Evolutionary conservation across 2,797 vertebrate genomes (phyloP).

Genomic region (Craterocephalus amniculus): DNA sequence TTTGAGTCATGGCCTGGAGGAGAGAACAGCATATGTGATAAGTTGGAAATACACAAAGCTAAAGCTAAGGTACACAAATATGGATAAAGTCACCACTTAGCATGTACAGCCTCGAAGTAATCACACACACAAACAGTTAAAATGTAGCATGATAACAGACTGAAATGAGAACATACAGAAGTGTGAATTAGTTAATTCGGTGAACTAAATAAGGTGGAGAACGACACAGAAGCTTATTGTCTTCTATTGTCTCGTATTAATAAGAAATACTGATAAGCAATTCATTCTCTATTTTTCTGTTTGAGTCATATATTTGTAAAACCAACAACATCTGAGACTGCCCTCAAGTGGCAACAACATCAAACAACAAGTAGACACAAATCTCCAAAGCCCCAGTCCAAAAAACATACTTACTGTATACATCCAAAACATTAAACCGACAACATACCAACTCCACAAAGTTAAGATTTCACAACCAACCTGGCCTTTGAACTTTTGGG

Average conservation of each 20-base stretch:
- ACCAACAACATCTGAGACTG: not conserved
- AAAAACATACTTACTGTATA: not conserved
- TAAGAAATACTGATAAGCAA: too few relatives aligned
- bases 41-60: not conserved
- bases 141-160: not conserved
- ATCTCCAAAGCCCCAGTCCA: not conserved
- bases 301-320: too few relatives aligned
- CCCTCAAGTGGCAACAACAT: not conserved
- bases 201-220: too few relatives aligned
- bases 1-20: constrained; percentile 86
- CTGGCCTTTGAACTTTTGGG: not conserved
- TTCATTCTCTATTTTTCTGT: not conserved
- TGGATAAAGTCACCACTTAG: not conserved
- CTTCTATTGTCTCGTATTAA: too few relatives aligned
- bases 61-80: not conserved
- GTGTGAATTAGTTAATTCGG: not conserved
- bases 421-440: not conserved
- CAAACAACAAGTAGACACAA: not conserved
- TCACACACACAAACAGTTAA: not conserved
- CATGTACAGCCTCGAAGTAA: not conserved
- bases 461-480: not conserved
- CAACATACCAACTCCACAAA: not conserved
- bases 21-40: not conserved
- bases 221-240: too few relatives aligned
- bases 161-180: not conserved